Percentiles rank a stretch among this genome's conserved stretches.
These are phyloP conservation scores for Laticauda colubrina DNA, from an alignment of 2,113 vertebrate species.

Conservation along the genomic window DNA sequence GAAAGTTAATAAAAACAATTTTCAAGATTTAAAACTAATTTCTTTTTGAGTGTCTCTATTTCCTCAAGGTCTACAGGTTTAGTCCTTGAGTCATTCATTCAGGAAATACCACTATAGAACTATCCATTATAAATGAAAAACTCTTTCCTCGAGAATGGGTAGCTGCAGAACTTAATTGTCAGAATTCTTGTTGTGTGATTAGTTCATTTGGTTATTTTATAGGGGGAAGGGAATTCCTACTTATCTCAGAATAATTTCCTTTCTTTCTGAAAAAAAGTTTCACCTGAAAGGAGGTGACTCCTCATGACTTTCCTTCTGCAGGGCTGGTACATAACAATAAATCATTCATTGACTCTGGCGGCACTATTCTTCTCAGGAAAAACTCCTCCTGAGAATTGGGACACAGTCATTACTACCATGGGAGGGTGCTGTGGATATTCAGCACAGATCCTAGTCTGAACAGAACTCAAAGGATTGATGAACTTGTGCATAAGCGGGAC, in stretches of 20 bases:
- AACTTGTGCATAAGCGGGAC: neutral
- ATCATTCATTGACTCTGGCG: constrained; percentile 3
- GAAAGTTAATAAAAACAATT: neutral
- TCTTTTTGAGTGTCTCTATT: neutral
- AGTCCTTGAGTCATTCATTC: neutral
- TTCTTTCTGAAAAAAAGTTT: neutral
- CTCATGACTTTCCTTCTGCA: neutral
- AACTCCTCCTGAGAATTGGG: accelerated
- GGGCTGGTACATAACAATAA: neutral
- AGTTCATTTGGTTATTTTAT: neutral
- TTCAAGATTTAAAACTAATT: neutral
- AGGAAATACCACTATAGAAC: neutral
- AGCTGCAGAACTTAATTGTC: neutral
- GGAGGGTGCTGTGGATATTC: neutral
- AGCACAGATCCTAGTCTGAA: neutral
- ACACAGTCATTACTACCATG: neutral
- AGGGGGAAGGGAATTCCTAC: neutral
- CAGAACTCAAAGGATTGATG: neutral
- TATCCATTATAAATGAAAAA: neutral
- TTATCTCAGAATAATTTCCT: neutral
- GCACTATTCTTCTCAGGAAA: constrained; percentile 6
- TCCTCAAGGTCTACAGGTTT: neutral
- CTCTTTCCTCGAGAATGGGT: neutral
- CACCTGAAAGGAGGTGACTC: neutral
- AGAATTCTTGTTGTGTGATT: neutral